A percentile compares a stretch with the other conserved stretches of the same genome.
These are phyloP conservation scores for Atta texana DNA, from an alignment of 1,140 invertebrate genomes.

Conservation along the genomic window DNA sequence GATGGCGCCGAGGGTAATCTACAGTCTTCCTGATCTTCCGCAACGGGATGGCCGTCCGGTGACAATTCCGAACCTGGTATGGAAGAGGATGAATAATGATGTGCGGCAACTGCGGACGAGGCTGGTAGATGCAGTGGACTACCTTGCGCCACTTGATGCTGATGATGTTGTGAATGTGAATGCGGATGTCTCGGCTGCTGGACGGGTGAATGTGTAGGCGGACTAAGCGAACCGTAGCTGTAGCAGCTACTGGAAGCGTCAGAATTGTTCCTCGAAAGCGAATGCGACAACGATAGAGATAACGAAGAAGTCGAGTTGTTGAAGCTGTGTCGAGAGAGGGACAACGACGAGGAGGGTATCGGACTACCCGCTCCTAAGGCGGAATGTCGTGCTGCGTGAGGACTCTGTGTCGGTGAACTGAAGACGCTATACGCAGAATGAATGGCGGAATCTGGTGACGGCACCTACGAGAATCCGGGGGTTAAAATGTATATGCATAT, in stretches of 20 bases:
- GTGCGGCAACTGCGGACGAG: slow-evolving; percentile 72
- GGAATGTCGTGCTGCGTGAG: slow-evolving; percentile 93
- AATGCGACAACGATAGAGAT: slow-evolving; percentile 90
- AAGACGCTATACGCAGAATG: slow-evolving; percentile 94
- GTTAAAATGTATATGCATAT: slow-evolving; percentile 8
- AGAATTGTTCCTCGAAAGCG: slow-evolving; percentile 94
- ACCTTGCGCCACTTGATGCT: slow-evolving; percentile 83
- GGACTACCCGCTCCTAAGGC: slow-evolving; percentile 86
- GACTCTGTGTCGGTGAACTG: slow-evolving; percentile 94
- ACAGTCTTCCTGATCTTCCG: slow-evolving; percentile 84
- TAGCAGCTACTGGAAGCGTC: slow-evolving; percentile 95
- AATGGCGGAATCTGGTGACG: slow-evolving; percentile 93
- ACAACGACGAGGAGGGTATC: slow-evolving; percentile 86
- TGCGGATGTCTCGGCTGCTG: slow-evolving; percentile 87
- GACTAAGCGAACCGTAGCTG: slow-evolving; percentile 91
- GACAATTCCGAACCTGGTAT: slow-evolving; percentile 76
- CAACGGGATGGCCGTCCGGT: slow-evolving; percentile 75
- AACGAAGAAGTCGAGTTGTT: slow-evolving; percentile 85
- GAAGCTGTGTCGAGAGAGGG: slow-evolving; percentile 84
- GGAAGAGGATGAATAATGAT: slow-evolving; percentile 78
- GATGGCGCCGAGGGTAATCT: slow-evolving; percentile 88
- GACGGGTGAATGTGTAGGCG: slow-evolving; percentile 94
- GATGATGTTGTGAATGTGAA: slow-evolving; percentile 81
- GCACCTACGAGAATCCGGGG: slow-evolving; percentile 76
- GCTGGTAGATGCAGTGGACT: slow-evolving; percentile 86